Percentiles rank a stretch among this genome's conserved stretches.
Evolutionary conservation across 2,888 invertebrate genomes (phyloP).

Genomic region (Emesis furor): DNA sequence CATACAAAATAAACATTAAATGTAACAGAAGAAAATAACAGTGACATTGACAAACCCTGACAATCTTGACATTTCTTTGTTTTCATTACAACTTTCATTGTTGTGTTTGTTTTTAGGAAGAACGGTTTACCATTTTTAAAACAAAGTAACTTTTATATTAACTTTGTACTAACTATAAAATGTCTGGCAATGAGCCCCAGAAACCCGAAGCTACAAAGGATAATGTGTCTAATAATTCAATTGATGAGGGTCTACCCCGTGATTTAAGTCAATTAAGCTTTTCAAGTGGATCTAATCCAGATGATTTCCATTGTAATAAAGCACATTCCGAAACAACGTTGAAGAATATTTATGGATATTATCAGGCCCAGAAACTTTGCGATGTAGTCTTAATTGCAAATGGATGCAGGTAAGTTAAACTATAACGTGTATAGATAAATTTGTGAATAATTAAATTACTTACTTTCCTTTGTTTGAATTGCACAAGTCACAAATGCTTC

Average conservation of each 20-base stretch:
- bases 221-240: slow-evolving; percentile 89
- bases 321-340: slow-evolving; percentile 97
- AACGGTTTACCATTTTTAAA: slow-evolving; percentile 18
- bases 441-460: neutral
- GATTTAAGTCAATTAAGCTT: slow-evolving; percentile 94
- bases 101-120: slow-evolving; percentile 24
- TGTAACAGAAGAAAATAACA: too few species aligned
- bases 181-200: slow-evolving; percentile 87
- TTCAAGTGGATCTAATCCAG: slow-evolving; percentile 94
- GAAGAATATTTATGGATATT: slow-evolving; percentile 96
- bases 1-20: too few species aligned
- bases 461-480: slow-evolving; percentile 49
- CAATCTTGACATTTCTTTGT: slow-evolving; percentile 80
- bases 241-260: slow-evolving; percentile 92
- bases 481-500: slow-evolving; percentile 27
- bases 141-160: slow-evolving; percentile 15
- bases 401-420: slow-evolving; percentile 91
- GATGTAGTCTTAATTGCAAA: slow-evolving; percentile 97
- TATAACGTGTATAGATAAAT: slow-evolving; percentile 31
- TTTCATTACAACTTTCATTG: slow-evolving; percentile 74
- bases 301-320: slow-evolving; percentile 95
- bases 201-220: slow-evolving; percentile 87
- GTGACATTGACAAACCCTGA: slow-evolving; percentile 2
- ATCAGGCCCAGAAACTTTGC: slow-evolving; percentile 96
- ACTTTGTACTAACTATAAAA: slow-evolving; percentile 74